These are phyloP conservation scores for Xerus inauris DNA, from an alignment of 2,113 vertebrate genomes.

Conservation along the genomic window DNA sequence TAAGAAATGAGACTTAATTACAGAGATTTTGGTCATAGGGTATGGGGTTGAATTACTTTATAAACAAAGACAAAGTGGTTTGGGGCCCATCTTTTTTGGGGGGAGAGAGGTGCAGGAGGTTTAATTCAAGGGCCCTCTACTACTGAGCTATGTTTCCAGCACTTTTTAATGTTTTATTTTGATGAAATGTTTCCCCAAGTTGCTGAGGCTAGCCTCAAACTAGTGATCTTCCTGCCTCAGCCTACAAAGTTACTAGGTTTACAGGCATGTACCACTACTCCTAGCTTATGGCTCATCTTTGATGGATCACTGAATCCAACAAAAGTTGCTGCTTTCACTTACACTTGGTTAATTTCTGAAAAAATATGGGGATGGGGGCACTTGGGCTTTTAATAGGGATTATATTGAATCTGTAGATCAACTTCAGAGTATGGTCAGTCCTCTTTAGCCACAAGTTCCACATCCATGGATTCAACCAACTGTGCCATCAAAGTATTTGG, in stretches of 20 bases:
- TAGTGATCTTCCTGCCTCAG: too few relatives aligned
- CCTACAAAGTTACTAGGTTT: too few relatives aligned
- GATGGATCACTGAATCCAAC: conserved; percentile 61
- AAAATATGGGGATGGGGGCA: neutral
- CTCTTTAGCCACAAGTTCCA: neutral
- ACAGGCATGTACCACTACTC: neutral
- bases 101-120: neutral
- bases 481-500: neutral
- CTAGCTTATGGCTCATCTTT: neutral
- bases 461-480: neutral
- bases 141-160: too few relatives aligned
- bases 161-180: too few relatives aligned
- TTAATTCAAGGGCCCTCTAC: neutral
- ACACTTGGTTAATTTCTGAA: neutral
- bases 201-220: too few relatives aligned
- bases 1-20: neutral
- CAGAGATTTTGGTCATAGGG: neutral
- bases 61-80: conserved; percentile 82
- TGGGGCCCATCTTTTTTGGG: too few relatives aligned
- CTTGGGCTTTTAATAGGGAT: neutral
- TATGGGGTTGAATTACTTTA: conserved; percentile 86
- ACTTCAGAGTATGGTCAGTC: neutral
- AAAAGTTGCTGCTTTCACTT: conserved; percentile 61
- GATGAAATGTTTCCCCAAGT: too few relatives aligned
- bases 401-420: neutral